Conservation (phyloP, 2,797 vertebrate species). For the Enteromius treurensis region DNA sequence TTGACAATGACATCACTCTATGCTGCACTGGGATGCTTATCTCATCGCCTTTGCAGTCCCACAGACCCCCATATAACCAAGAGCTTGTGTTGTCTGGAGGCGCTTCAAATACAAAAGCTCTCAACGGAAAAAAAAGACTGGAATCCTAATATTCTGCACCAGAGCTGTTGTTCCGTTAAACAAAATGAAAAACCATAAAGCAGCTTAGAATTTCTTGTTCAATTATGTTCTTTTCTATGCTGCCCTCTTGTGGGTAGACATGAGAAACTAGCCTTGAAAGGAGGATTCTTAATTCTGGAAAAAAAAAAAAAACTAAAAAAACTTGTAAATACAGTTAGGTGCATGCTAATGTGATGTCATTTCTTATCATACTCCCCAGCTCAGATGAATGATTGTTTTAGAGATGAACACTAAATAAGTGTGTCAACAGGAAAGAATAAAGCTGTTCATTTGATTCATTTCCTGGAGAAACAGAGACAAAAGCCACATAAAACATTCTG, state of each 20-base stretch:
- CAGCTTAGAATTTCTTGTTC: neutral
- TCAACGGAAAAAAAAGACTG: neutral
- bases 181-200: neutral
- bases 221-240: constrained; percentile 32
- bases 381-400: neutral
- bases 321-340: neutral
- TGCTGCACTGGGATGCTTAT: constrained; percentile 13
- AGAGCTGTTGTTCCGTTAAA: neutral
- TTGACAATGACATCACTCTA: constrained; percentile 36
- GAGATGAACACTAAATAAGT: neutral
- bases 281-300: neutral
- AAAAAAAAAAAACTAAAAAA: neutral
- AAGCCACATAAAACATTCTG: constrained; percentile 70
- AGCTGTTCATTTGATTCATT: neutral
- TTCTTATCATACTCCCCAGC: neutral
- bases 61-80: constrained; percentile 38
- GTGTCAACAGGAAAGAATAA: neutral
- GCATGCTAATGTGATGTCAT: neutral
- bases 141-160: neutral
- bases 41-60: constrained; percentile 22
- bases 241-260: constrained; percentile 48
- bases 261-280: neutral
- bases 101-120: neutral
- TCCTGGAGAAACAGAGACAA: constrained; percentile 48
- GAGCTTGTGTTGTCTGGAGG: constrained; percentile 19